phyloP scores from a whole-genome alignment of 2,113 vertebrate species.

The Calidris pugnax region DNA sequence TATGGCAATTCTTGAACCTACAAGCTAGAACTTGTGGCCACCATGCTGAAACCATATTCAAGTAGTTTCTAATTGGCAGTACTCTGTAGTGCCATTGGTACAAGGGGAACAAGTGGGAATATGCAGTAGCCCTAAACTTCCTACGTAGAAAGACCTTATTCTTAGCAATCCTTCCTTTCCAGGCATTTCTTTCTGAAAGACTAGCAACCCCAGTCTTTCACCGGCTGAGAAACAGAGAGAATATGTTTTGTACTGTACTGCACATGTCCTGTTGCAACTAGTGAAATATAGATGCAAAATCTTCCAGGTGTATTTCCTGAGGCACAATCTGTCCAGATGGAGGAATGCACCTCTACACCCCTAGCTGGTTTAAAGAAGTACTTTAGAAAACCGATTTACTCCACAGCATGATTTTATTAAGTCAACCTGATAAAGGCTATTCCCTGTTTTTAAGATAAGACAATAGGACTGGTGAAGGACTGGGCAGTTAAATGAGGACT shows the following conservation, averaged over 20 bases:
- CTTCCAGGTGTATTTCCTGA: slow-evolving; percentile 4
- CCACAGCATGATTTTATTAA: background rate
- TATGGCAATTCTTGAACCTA: background rate
- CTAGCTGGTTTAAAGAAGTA: background rate
- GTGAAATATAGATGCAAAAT: background rate
- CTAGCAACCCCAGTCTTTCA: background rate
- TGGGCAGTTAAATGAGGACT: background rate
- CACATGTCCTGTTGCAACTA: background rate
- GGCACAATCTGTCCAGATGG: background rate
- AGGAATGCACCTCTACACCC: background rate
- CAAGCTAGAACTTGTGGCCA: background rate
- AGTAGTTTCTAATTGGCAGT: background rate
- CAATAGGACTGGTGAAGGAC: background rate
- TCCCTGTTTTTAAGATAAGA: background rate
- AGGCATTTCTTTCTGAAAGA: background rate
- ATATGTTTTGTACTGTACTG: background rate
- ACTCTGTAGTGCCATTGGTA: background rate
- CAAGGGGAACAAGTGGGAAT: background rate
- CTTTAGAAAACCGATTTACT: background rate
- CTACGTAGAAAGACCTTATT: background rate
- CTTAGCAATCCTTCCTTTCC: background rate
- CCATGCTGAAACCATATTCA: background rate
- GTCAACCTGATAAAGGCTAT: background rate
- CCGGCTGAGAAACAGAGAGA: background rate
- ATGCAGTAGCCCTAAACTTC: background rate